Evolutionary conservation across 2,797 vertebrate genomes (phyloP), one percentile per base, ranked within the genome.

Genomic region (Protonibea diacanthus): DNA sequence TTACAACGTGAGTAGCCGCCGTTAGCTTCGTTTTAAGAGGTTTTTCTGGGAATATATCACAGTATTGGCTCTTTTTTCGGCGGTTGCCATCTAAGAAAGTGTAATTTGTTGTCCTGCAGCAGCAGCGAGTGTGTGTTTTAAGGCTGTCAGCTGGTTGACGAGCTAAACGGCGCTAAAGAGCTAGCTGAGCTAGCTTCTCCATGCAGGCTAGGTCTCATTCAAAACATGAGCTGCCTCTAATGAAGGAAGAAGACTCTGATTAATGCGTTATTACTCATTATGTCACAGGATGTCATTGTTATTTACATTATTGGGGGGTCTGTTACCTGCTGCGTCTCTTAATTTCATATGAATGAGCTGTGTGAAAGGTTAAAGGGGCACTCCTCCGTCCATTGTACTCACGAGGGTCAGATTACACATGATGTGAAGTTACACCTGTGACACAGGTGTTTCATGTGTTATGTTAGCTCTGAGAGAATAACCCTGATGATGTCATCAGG

Each of bases 1-100:
- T 66, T 27, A 86, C 93, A 94, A 92, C 92, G 95, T 95, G 94
- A 95, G 95, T 93, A 75, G 6, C 60, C 3, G 10, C 4, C 21
- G 23, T 73, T 79, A 13, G 18, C 0, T 14, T 5, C 68, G 18
- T 69, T 78, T 70, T 64, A 25, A 20, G 21, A 10, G 0, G 2
- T 53, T 67, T 82, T 4, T 40, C 3, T 25, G 21, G 2, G 12
- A 23, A 42, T 3, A 14, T 1, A 5, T 29, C 1, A 11, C 5
- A 2, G 0, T n/a, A 1, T 23, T 17, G 4, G 14, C n/a, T 6
- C 8, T 8, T 45, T 25, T 57, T 61, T 5, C 14, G 0, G 12
- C 18, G 12, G 13, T 1, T 14, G 3, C n/a, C 33, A 0, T 15
- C 12, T 44, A 13, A 61, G 14, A 12, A 0, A 44, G 2, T 4